Conservation (phyloP, 2,888 invertebrate species). For the Netelia virgata region DNA sequence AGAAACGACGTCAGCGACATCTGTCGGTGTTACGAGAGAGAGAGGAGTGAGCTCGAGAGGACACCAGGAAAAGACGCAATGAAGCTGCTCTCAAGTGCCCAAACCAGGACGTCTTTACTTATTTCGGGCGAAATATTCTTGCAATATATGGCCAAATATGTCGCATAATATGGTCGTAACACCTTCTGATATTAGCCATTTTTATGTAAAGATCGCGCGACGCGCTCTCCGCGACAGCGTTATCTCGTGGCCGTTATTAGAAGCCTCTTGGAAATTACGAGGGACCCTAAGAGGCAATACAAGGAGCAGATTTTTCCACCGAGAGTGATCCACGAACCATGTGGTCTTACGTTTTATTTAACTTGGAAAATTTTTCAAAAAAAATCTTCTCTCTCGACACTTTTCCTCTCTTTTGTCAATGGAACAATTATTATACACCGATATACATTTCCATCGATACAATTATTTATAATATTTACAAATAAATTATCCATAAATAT, state of each 20-base stretch:
- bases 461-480: not conserved
- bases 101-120: slow-evolving; percentile 45
- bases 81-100: slow-evolving; percentile 4
- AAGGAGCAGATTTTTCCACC: not conserved
- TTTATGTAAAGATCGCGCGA: slow-evolving; percentile 78
- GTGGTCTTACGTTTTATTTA: slow-evolving; percentile 26
- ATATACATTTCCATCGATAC: not conserved
- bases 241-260: slow-evolving; percentile 75
- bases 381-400: not conserved
- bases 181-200: slow-evolving; percentile 82
- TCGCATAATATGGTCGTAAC: slow-evolving; percentile 82
- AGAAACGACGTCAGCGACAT: slow-evolving; percentile 80
- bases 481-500: too few species aligned
- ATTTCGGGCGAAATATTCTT: slow-evolving; percentile 74
- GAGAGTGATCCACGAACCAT: not conserved
- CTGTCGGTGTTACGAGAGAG: slow-evolving; percentile 75
- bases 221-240: slow-evolving; percentile 5
- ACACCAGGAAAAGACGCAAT: slow-evolving; percentile 8
- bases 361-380: not conserved
- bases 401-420: not conserved
- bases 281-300: slow-evolving; percentile 47
- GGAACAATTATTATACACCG: slow-evolving; percentile 19
- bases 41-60: slow-evolving; percentile 1
- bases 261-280: slow-evolving; percentile 80
- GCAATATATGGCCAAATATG: slow-evolving; percentile 77